phyloP scores from a whole-genome alignment of 1,140 invertebrate species.

The Neuroterus valhalla region DNA sequence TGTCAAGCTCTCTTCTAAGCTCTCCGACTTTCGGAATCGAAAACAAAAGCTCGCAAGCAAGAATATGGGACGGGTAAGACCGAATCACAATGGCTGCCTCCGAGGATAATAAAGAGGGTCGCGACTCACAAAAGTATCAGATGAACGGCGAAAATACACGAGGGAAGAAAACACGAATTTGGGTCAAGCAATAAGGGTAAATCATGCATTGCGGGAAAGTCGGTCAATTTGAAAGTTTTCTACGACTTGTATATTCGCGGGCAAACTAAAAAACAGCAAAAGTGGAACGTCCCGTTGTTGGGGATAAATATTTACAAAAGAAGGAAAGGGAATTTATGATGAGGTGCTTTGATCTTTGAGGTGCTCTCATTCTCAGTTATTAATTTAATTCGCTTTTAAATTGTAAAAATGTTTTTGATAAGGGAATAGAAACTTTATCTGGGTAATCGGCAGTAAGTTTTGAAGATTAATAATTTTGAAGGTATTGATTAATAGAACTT shows the following conservation, averaged over 20 bases:
- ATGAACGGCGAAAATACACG: not conserved
- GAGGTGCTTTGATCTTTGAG: not conserved
- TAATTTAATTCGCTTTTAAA: not conserved
- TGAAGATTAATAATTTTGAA: no score
- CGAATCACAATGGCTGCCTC: conserved; percentile 10
- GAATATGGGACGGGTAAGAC: not conserved
- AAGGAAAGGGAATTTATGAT: not conserved
- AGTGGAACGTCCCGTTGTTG: not conserved
- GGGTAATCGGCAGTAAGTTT: conserved; percentile 10
- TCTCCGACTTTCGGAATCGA: not conserved
- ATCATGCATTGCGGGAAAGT: conserved; percentile 54
- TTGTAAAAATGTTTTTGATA: conserved; percentile 3
- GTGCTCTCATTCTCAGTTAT: not conserved
- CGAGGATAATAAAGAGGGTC: conserved; percentile 18
- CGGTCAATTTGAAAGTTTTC: conserved; percentile 45
- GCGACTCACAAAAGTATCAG: conserved; percentile 1
- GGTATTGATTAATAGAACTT: no score
- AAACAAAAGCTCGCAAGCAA: conserved; percentile 17
- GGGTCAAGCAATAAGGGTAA: conserved; percentile 38
- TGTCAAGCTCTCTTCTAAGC: conserved; percentile 28
- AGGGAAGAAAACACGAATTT: conserved; percentile 16
- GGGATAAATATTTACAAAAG: conserved; percentile 1
- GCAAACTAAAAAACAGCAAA: conserved; percentile 9
- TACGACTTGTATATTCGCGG: conserved; percentile 1
- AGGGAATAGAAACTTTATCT: conserved; percentile 15